Evolutionary conservation across 1,140 invertebrate species (phyloP).

Genomic region (Idris sp.): DNA sequence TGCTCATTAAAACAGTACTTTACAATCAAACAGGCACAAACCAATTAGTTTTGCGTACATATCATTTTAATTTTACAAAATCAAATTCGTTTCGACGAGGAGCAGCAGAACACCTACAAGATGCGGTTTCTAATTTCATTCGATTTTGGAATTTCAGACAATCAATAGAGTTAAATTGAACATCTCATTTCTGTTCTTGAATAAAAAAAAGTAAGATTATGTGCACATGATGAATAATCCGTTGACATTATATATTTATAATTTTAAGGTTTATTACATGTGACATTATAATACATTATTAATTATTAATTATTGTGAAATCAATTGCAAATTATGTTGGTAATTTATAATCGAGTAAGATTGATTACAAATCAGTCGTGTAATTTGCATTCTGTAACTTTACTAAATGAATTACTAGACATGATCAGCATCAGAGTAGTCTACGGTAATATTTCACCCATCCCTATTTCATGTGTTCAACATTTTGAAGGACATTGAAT

Average conservation of each 20-base stretch:
- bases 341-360: conserved; percentile 33
- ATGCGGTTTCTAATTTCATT: conserved; percentile 17
- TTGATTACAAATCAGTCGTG: conserved; percentile 38
- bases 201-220: too few species aligned
- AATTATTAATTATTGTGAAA: neutral
- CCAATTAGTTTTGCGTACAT: conserved; percentile 49
- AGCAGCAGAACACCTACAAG: conserved; percentile 9
- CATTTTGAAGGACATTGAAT: conserved; percentile 49
- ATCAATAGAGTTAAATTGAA: neutral
- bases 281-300: too few species aligned
- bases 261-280: too few species aligned
- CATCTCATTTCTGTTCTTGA: too few species aligned
- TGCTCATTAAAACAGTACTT: conserved; percentile 62
- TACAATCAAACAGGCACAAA: conserved; percentile 53
- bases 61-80: conserved; percentile 58
- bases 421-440: conserved; percentile 43
- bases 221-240: too few species aligned
- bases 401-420: conserved; percentile 44
- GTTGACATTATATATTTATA: too few species aligned
- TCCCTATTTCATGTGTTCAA: conserved; percentile 22
- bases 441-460: conserved; percentile 43
- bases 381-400: conserved; percentile 47
- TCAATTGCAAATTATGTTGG: conserved; percentile 6
- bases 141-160: neutral
- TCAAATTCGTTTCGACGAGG: conserved; percentile 34